Evolutionary conservation across 1,140 invertebrate genomes (phyloP), one percentile per base, ranked within the genome.

Genomic region (Reticulitermes speratus): DNA sequence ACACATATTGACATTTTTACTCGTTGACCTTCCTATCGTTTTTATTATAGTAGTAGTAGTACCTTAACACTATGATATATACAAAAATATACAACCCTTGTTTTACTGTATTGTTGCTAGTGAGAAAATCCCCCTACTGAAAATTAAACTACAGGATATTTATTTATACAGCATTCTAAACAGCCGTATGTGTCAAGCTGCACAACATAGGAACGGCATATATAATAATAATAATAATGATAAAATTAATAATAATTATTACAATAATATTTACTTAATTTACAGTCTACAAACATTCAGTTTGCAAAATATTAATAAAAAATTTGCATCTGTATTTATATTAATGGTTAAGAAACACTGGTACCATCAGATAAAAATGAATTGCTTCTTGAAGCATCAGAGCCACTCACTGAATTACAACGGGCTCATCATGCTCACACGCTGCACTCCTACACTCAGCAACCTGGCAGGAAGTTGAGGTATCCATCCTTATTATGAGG

Each of bases 51-150:
- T 48, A 84, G 83, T 59, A 84, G n/a, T 48, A 84, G 83, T 84
- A 84, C 83, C 83, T 84, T 48, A 59, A 84, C 83, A 84, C 83
- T 84, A 84, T 59, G 30, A n/a, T 86, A 86, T 86, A 81, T 86
- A 86, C 86, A 86, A 86, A 86, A 86, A 86, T 86, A 86, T 86
- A 86, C 86, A 86, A 86, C 86, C 86, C 44, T 81, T 86, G 83
- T 84, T 84, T 86, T 69, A 55, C n/a, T 84, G 75, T 85, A 59
- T 85, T 48, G 84, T 59, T 85, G 55, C 75, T 69, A 52, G 48
- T 38, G 75, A 85, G 65, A 75, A 75, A 75, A 75, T 75, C n/a
- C 65, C 65, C 65, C 65, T 75, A 75, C n/a, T 75, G 25, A 75
- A 75, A 75, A 75, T 75, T 75, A 75, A 30, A 75, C 65, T 75